Percentiles rank a stretch among this genome's conserved stretches.
Evolutionary conservation across 2,888 invertebrate species (phyloP).

Genomic region (Oxystoma pomonae): DNA sequence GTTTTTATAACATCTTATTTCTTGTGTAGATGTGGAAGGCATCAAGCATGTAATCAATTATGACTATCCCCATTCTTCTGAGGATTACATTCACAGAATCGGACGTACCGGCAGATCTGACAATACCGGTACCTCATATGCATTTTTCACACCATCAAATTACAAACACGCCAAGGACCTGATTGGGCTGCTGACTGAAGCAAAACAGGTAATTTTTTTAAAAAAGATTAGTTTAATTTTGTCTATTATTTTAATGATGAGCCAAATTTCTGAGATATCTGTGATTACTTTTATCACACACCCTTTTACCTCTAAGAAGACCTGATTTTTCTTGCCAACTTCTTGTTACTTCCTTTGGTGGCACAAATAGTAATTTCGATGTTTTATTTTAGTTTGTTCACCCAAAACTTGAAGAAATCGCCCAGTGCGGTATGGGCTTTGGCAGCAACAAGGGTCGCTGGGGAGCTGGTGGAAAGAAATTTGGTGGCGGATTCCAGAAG

Average conservation of each 20-base stretch:
- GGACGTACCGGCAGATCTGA: slow-evolving; percentile 88
- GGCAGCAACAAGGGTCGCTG: slow-evolving; percentile 50
- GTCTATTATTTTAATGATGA: slow-evolving; percentile 15
- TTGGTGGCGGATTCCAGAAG: too few species aligned
- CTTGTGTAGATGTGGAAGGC: slow-evolving; percentile 88
- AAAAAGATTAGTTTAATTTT: background rate
- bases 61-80: slow-evolving; percentile 92
- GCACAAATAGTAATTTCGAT: too few species aligned
- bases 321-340: slow-evolving; percentile 22
- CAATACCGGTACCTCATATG: slow-evolving; percentile 87
- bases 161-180: slow-evolving; percentile 84
- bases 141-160: slow-evolving; percentile 89
- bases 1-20: too few species aligned
- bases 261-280: slow-evolving; percentile 17
- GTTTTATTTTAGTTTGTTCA: slow-evolving; percentile 63
- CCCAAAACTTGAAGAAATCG: slow-evolving; percentile 78
- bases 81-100: slow-evolving; percentile 94
- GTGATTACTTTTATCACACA: slow-evolving; percentile 22
- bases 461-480: slow-evolving; percentile 44
- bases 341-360: too few species aligned
- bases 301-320: slow-evolving; percentile 33
- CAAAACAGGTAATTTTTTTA: slow-evolving; percentile 67
- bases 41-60: slow-evolving; percentile 95
- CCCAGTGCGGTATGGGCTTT: background rate
- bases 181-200: slow-evolving; percentile 83